Conservation (phyloP, 1,140 invertebrate genomes). For the Geopemphigus sp. region DNA sequence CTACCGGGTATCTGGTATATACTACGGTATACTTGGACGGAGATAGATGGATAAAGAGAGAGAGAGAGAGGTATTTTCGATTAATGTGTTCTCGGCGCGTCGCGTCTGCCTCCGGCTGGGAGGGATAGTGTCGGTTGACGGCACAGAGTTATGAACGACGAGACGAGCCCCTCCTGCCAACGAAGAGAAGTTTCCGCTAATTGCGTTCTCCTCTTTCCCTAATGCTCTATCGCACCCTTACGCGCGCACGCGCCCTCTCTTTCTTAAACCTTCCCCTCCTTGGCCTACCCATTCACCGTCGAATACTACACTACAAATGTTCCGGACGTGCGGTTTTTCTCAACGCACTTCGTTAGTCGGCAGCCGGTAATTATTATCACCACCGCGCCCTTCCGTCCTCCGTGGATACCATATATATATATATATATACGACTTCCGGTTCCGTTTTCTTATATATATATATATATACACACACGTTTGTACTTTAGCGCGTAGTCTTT, state of each 20-base stretch:
- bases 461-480: not conserved
- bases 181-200: slow-evolving; percentile 38
- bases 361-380: slow-evolving; percentile 45
- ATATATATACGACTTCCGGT: slow-evolving; percentile 3
- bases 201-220: slow-evolving; percentile 6
- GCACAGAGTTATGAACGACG: slow-evolving; percentile 28
- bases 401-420: not conserved
- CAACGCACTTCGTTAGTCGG: slow-evolving; percentile 44
- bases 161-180: not conserved
- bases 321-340: slow-evolving; percentile 47
- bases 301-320: slow-evolving; percentile 46
- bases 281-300: no score
- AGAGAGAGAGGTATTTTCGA: slow-evolving; percentile 32
- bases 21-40: not conserved
- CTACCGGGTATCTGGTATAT: not conserved
- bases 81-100: slow-evolving; percentile 28
- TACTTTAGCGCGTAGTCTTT: slow-evolving; percentile 1
- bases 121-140: no score
- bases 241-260: no score
- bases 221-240: no score
- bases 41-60: not conserved
- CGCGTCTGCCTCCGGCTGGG: not conserved
- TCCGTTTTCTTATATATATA: slow-evolving; percentile 19
- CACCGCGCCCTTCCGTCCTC: not conserved
- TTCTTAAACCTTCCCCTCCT: no score